Conservation (phyloP, 2,888 invertebrate genomes). For the Pachliopta kotzebuea region DNA sequence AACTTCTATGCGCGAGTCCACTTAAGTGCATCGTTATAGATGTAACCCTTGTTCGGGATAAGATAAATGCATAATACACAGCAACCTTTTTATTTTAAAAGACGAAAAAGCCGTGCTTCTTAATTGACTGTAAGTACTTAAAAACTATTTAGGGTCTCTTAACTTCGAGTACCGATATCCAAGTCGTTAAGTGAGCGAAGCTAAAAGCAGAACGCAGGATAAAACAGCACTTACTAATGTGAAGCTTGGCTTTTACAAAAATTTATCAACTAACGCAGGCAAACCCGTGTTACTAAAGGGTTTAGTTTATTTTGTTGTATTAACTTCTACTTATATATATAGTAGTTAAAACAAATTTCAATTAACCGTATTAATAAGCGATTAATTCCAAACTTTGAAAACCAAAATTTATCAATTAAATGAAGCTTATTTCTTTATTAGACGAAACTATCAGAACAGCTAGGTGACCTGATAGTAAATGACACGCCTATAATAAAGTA, state of each 20-base stretch:
- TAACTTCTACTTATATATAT: not conserved
- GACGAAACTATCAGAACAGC: too few relatives aligned
- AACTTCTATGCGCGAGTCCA: constrained; percentile 43
- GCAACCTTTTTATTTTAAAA: constrained; percentile 45
- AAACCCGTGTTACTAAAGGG: not conserved
- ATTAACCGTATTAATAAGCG: too few relatives aligned
- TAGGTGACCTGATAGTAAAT: too few relatives aligned
- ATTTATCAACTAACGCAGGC: not conserved
- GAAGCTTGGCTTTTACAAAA: constrained; percentile 19
- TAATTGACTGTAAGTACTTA: constrained; percentile 60
- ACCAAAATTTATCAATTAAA: too few relatives aligned
- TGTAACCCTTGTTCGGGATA: constrained; percentile 47
- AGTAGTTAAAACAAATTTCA: too few relatives aligned
- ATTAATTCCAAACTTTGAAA: too few relatives aligned
- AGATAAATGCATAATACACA: constrained; percentile 55
- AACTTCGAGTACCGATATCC: constrained; percentile 42
- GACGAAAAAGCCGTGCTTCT: constrained; percentile 50
- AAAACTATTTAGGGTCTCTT: constrained; percentile 45
- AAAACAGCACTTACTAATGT: constrained; percentile 26
- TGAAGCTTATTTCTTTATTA: too few relatives aligned
- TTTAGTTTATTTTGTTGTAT: not conserved
- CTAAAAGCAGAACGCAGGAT: constrained; percentile 37
- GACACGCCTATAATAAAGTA: too few relatives aligned
- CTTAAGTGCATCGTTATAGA: constrained; percentile 52
- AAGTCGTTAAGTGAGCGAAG: constrained; percentile 53